phyloP scores from a whole-genome alignment of 1,140 invertebrate genomes.

The Brachionus paranguensis region DNA sequence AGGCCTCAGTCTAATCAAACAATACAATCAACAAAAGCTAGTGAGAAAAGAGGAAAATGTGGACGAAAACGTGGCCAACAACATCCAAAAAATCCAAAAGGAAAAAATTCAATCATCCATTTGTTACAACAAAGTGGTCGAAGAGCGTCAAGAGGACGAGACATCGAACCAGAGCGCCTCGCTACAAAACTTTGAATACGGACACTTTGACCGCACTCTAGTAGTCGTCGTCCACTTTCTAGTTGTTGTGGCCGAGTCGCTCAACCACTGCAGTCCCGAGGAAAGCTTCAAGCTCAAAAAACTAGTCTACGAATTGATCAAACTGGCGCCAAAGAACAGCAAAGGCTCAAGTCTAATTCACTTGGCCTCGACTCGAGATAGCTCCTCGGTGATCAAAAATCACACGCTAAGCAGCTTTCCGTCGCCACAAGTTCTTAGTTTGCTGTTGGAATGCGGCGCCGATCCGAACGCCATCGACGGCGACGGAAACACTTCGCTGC shows the following conservation, averaged over 20 bases:
- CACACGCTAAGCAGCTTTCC: conserved; percentile 62
- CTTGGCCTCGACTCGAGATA: conserved; percentile 66
- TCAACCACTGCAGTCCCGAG: conserved; percentile 45
- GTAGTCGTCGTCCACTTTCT: conserved; percentile 74
- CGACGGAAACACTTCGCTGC: conserved; percentile 70
- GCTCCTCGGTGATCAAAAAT: conserved; percentile 62
- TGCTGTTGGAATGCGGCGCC: conserved; percentile 16
- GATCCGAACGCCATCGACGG: neutral
- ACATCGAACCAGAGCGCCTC: neutral
- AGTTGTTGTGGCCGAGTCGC: conserved; percentile 66
- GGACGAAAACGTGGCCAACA: neutral
- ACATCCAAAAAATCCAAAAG: neutral
- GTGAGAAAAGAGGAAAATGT: conserved; percentile 40
- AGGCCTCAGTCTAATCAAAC: conserved; percentile 47
- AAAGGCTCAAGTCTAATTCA: conserved; percentile 73
- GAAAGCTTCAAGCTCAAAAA: conserved; percentile 59
- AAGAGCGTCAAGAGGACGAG: neutral
- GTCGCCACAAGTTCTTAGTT: conserved; percentile 51
- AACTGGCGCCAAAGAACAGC: conserved; percentile 65
- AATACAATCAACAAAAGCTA: conserved; percentile 8
- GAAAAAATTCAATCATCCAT: conserved; percentile 23
- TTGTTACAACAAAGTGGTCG: neutral
- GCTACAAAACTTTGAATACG: conserved; percentile 59
- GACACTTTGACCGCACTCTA: conserved; percentile 72
- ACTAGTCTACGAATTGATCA: conserved; percentile 64